phyloP scores from a whole-genome alignment of 2,797 vertebrate species.

The Poecile montanus region DNA sequence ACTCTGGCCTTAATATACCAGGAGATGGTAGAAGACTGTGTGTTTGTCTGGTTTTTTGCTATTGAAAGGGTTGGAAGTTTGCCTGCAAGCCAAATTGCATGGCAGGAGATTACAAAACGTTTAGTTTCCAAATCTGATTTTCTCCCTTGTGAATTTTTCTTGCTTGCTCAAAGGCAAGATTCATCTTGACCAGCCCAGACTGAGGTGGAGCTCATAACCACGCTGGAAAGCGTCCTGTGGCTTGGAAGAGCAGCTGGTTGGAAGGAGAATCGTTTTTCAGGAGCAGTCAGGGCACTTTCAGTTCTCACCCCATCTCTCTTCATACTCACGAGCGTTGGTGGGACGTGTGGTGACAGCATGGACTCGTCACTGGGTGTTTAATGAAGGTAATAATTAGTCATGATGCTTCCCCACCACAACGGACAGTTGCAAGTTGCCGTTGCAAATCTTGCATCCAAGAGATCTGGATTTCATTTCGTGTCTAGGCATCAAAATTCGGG shows the following conservation, averaged over 20 bases:
- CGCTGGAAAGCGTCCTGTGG: background rate
- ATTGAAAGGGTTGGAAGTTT: background rate
- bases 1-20: background rate
- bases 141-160: conserved; percentile 4
- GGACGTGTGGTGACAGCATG: background rate
- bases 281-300: background rate
- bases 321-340: rapidly evolving
- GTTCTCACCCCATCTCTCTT: background rate
- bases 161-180: conserved; percentile 19
- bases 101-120: conserved; percentile 22
- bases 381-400: background rate
- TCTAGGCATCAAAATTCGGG: background rate
- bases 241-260: conserved; percentile 11
- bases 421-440: rapidly evolving
- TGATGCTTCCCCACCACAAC: background rate
- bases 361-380: background rate
- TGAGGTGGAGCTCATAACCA: conserved; percentile 8
- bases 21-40: background rate
- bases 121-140: conserved; percentile 46
- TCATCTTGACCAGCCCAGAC: background rate
- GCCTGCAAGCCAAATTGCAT: conserved; percentile 20
- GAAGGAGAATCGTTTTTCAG: background rate
- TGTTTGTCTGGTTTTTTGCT: background rate
- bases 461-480: background rate
- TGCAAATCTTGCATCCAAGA: no score